Percentiles rank a stretch among this genome's conserved stretches.
These are phyloP conservation scores for Globodera ellingtonae DNA, from an alignment of 1,140 invertebrate genomes.

Conservation along the genomic window DNA sequence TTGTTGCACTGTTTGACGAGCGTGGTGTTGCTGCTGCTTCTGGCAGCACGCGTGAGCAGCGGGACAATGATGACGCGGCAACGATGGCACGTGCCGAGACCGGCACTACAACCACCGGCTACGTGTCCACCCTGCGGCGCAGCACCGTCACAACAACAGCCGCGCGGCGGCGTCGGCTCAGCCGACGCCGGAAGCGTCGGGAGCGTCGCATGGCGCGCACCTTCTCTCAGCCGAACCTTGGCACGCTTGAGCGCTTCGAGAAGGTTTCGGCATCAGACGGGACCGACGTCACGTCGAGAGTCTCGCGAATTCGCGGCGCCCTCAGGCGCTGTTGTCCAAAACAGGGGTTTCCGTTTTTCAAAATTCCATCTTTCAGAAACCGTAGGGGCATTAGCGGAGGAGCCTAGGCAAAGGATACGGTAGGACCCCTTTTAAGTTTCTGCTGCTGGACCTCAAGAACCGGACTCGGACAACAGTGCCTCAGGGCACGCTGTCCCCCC, in stretches of 20 bases:
- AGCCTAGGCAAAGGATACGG: too few species aligned
- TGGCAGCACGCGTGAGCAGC: neutral
- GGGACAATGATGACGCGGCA: neutral
- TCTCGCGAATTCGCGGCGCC: conserved; percentile 1
- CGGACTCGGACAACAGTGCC: neutral
- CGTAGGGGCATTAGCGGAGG: too few species aligned
- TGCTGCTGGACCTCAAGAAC: too few species aligned
- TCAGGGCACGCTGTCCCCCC: neutral
- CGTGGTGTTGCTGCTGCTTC: neutral
- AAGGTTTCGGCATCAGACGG: conserved; percentile 33
- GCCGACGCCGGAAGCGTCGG: conserved; percentile 5
- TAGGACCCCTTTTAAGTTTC: too few species aligned
- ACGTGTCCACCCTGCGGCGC: neutral
- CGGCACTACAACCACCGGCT: neutral
- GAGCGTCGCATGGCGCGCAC: conserved; percentile 3
- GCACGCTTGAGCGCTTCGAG: conserved; percentile 50
- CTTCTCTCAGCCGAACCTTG: conserved; percentile 45
- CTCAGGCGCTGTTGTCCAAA: neutral
- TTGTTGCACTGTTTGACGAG: conserved; percentile 14
- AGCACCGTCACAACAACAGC: neutral
- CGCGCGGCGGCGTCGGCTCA: neutral
- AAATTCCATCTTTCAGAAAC: conserved; percentile 2
- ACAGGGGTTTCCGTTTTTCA: too few species aligned
- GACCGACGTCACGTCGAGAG: neutral
- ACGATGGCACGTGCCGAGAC: neutral